phyloP scores from a whole-genome alignment of 2,797 vertebrate genomes.

The Ceryle rudis region DNA sequence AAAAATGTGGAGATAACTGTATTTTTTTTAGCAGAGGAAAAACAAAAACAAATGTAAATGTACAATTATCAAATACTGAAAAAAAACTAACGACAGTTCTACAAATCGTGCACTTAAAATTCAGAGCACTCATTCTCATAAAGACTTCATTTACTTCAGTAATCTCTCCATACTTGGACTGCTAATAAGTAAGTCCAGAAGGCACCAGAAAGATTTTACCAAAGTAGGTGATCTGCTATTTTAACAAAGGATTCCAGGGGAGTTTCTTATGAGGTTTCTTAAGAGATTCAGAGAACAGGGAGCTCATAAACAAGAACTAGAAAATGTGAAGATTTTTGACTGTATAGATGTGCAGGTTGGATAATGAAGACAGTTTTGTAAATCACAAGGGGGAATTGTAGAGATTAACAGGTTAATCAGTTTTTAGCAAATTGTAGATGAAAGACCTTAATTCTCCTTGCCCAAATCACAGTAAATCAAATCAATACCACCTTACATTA shows the following conservation, averaged over 20 bases:
- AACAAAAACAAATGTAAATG: not conserved
- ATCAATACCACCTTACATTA: not conserved
- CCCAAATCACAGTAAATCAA: not conserved
- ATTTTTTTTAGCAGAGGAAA: not conserved
- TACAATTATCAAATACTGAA: not conserved
- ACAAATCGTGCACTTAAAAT: not conserved
- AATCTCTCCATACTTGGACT: not conserved
- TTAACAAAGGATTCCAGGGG: not conserved
- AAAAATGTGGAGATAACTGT: fast-evolving
- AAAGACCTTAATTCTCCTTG: not conserved
- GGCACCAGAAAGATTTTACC: not conserved
- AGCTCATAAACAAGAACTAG: not conserved
- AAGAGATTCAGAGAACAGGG: not conserved
- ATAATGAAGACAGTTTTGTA: not conserved
- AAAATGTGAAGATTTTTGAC: not conserved
- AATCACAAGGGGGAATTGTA: not conserved
- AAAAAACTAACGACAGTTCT: not conserved
- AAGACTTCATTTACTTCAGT: not conserved
- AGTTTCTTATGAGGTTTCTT: not conserved
- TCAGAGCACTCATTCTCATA: not conserved
- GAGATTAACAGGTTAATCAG: not conserved
- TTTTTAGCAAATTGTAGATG: not conserved
- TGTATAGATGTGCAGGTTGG: not conserved
- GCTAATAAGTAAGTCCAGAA: not conserved
- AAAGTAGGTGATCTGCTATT: not conserved